These are phyloP conservation scores for Dendrolimus punctatus DNA, from an alignment of 1,140 invertebrate genomes.

Conservation along the genomic window DNA sequence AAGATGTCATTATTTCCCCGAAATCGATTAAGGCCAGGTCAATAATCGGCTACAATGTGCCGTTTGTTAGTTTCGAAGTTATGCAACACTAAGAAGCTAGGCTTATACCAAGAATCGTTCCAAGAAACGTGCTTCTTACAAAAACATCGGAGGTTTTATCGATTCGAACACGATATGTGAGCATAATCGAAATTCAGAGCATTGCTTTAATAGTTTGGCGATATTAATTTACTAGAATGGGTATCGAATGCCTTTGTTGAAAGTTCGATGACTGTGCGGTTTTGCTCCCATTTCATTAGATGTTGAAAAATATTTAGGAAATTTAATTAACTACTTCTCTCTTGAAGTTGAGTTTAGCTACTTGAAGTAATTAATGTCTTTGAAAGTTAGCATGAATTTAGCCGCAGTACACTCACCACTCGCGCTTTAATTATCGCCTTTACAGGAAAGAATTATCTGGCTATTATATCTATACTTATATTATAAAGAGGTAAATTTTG, in stretches of 20 bases:
- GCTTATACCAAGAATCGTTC: constrained; percentile 48
- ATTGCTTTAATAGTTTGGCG: constrained; percentile 41
- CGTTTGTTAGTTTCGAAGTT: constrained; percentile 43
- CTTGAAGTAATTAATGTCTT: no score
- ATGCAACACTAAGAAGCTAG: constrained; percentile 47
- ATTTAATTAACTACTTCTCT: no score
- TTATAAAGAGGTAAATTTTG: no score
- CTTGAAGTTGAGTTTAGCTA: no score
- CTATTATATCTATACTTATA: no score
- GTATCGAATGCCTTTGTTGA: neutral
- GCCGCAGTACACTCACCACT: no score
- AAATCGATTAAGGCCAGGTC: constrained; percentile 44
- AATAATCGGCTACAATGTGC: constrained; percentile 37
- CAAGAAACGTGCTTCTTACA: constrained; percentile 62
- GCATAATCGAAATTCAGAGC: constrained; percentile 47
- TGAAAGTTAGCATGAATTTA: no score
- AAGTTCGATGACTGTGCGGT: neutral
- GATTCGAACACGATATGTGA: constrained; percentile 58
- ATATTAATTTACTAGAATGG: constrained; percentile 24
- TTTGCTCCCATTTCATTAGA: no score
- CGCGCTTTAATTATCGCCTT: no score
- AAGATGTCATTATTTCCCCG: constrained; percentile 17
- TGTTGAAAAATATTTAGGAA: no score
- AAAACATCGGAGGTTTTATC: constrained; percentile 59
- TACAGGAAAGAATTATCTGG: no score